Base-by-base conservation (phyloP, 2,888 invertebrate genomes). In the Lasiommata megera region DNA sequence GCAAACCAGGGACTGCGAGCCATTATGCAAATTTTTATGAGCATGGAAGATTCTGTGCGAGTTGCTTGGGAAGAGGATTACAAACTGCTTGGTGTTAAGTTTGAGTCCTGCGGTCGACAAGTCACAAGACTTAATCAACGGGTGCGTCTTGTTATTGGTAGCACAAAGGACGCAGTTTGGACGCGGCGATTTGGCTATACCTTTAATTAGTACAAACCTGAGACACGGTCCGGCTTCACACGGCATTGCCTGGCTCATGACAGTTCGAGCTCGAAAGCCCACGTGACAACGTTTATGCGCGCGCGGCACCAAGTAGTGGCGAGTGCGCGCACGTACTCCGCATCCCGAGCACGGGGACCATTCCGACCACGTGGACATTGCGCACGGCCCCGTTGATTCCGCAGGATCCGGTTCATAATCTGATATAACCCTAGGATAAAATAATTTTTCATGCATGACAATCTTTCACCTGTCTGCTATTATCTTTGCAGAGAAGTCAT, bases 331-430 rank as follows among this genome's bases (percentile, higher is more conserved):
- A 61, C 95, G 93, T n/a, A 93, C 92, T 0, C 96, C 93, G 34
- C 93, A 94, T 5, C 95, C 95, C 60, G 77, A 82, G 77, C 97
- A 97, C 23, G 94, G 92, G 0, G 95, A 95, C 96, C 96, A 97
- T 34, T 92, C 92, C 1, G 94, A 93, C 96, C 96, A 97, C 14
- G 92, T 87, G 0, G 95, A 93, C 54, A 96, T 85, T 0, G 94
- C 94, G 73, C 96, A 96, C 61, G 77, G 90, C n/a, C 84, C 82
- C 11, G 74, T 65, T 9, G 76, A 63, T 64, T 64, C 85, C 18
- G 79, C 92, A 41, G 83, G 89, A 3, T 90, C 89, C n/a, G 83
- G 84, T 71, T 92, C 91, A 71, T 80, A 89, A 62, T 82, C 92
- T 58, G 82, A 88, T 62, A 72, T 78, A 60, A 81, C 83, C 60